Evolutionary conservation across 2,113 vertebrate genomes (phyloP).

Genomic region (Oxyura jamaicensis): DNA sequence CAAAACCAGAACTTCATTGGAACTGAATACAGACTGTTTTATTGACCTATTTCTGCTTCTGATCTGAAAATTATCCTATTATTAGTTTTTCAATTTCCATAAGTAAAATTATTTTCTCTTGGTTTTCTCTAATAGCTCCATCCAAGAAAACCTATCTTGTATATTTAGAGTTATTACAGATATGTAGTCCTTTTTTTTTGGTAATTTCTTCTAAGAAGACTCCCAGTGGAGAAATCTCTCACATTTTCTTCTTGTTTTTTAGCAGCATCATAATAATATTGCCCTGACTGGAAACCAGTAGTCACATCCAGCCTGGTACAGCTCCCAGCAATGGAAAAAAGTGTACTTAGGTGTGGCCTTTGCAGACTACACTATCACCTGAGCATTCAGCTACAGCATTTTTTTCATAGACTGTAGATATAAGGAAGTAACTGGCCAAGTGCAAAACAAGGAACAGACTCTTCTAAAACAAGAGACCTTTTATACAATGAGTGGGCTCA

Average conservation of each 20-base stretch:
- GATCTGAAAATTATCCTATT: not conserved
- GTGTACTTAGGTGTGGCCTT: not conserved
- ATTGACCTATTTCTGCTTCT: not conserved
- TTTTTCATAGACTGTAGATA: not conserved
- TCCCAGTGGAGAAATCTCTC: not conserved
- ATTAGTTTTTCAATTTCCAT: not conserved
- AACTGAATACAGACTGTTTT: not conserved
- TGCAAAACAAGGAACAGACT: slow-evolving; percentile 3
- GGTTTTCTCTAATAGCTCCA: slow-evolving; percentile 3
- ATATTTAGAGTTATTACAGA: not conserved
- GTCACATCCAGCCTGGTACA: not conserved
- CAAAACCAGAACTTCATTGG: not conserved
- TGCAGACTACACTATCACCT: not conserved
- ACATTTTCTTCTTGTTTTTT: not conserved
- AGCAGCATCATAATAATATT: not conserved
- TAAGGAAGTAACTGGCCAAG: not conserved
- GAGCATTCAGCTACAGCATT: not conserved
- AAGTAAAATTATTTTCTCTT: not conserved
- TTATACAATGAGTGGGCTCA: not conserved
- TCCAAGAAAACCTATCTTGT: not conserved
- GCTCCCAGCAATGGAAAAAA: not conserved
- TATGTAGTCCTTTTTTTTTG: not conserved
- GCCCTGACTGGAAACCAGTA: not conserved
- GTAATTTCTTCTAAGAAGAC: not conserved
- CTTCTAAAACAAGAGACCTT: slow-evolving; percentile 44